A percentile compares a stretch with the other conserved stretches of the same genome.
Conservation (phyloP, 1,140 invertebrate species). For the Yoshiicerus persimilis region DNA sequence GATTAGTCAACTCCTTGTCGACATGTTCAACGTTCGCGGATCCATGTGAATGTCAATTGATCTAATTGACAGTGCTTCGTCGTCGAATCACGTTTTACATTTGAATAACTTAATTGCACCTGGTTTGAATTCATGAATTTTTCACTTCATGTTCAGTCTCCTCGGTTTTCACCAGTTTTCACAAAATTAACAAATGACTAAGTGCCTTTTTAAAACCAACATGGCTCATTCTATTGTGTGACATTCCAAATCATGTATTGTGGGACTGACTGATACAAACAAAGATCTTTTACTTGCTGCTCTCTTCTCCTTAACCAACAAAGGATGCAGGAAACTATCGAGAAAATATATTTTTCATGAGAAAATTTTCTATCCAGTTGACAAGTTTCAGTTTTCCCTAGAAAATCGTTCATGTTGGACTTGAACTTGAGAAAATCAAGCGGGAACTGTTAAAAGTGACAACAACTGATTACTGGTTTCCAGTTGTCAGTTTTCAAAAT, state of each 20-base stretch:
- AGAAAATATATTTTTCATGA: not conserved
- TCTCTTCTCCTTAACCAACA: not conserved
- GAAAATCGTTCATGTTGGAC: not conserved
- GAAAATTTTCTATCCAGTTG: not conserved
- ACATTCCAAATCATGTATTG: not conserved
- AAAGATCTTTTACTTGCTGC: too few relatives aligned
- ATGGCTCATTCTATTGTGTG: not conserved
- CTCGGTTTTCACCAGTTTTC: not conserved
- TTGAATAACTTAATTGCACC: not conserved
- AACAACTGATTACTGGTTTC: not conserved
- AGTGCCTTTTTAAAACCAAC: not conserved
- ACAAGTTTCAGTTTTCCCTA: not conserved
- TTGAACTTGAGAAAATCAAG: not conserved
- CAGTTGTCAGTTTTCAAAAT: not conserved
- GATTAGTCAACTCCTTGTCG: not conserved
- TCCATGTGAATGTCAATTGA: not conserved
- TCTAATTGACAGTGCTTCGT: slow-evolving; percentile 7
- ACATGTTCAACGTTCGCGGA: not conserved
- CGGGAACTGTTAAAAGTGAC: not conserved
- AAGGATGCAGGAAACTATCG: not conserved
- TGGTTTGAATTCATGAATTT: too few relatives aligned
- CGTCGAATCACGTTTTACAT: not conserved
- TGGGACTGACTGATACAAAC: too few relatives aligned
- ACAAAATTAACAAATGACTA: not conserved
- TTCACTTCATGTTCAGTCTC: not conserved